Evolutionary conservation across 2,113 vertebrate species (phyloP).

Genomic region (Myrmecophaga tridactyla): DNA sequence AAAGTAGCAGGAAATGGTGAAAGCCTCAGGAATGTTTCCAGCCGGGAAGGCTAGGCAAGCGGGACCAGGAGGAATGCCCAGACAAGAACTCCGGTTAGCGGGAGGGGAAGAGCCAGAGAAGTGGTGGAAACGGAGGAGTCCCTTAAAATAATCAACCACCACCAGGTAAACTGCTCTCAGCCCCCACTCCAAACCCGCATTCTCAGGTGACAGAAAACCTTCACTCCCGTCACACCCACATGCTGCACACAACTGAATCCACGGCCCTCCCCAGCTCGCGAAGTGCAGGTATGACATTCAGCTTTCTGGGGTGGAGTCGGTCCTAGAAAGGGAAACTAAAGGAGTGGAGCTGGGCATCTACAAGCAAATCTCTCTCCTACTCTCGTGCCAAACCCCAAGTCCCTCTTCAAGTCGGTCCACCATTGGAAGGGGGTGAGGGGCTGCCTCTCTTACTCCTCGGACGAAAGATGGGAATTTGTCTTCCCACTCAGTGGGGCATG

Average conservation of each 20-base stretch:
- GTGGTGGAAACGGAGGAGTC: neutral
- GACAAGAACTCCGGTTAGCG: neutral
- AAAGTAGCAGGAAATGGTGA: constrained; percentile 72
- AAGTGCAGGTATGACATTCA: too few species aligned
- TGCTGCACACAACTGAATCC: neutral
- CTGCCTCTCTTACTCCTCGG: neutral
- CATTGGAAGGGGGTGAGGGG: neutral
- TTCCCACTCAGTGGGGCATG: neutral
- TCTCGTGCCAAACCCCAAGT: neutral
- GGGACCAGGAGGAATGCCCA: constrained; percentile 53
- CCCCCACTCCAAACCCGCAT: neutral
- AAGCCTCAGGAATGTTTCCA: constrained; percentile 75
- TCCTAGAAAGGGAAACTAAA: neutral
- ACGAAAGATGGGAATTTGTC: neutral
- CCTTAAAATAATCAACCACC: neutral
- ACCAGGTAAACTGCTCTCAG: neutral
- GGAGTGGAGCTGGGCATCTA: neutral
- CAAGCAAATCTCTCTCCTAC: neutral
- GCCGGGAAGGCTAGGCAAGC: constrained; percentile 46
- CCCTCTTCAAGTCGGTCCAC: neutral
- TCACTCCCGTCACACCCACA: neutral
- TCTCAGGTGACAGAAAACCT: neutral
- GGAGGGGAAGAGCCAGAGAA: neutral
- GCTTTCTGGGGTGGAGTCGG: neutral
- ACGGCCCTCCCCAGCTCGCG: neutral